Base-by-base conservation (phyloP, 2,797 vertebrate genomes). In the Champsocephalus esox region DNA sequence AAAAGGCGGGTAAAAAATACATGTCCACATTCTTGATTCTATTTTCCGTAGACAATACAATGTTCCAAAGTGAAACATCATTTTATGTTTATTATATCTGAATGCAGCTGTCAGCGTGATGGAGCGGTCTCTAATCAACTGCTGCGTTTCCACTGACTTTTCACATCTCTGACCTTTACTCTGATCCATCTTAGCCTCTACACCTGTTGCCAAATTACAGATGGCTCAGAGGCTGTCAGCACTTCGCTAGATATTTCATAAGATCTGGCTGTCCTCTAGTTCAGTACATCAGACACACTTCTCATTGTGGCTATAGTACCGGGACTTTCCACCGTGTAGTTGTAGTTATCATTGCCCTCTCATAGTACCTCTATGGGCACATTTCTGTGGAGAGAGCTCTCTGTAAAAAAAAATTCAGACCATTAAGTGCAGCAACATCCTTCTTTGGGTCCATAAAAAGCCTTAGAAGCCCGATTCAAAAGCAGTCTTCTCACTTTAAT, bases 141-240 rank as follows among this genome's bases (percentile, higher is more conserved):
- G 80, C 68, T 60, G 70, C 46, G 69, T 90, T 88, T 88, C 84
- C 81, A 81, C 66, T 61, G 80, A 85, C 84, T 82, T 89, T 88
- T 87, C 76, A 83, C 76, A 64, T 74, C 73, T 66, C 68, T 88
- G 90, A 91, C 89, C 87, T 88, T 90, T 86, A 61, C 89, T 84
- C 82, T 82, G 88, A 88, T 85, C 87, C 81, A 41, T 83, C 85
- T 78, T 44, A 74, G 79, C 77, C 71, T 67, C 67, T 54, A 78
- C 93, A 94, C 93, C 94, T 94, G 92, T 88, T 90, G 82, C 86
- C 92, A 90, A 92, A 81, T 86, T 91, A 92, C 91, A 88, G 80
- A 84, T 66, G 73, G 75, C 80, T 89, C 79, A 69, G 61, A 74
- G 50, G 70, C 85, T 80, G 85, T 91, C 89, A 85, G 67, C 85